A percentile compares a stretch with the other conserved stretches of the same genome.
Evolutionary conservation across 2,797 vertebrate genomes (phyloP).

Genomic region (Phoeniculus purpureus): DNA sequence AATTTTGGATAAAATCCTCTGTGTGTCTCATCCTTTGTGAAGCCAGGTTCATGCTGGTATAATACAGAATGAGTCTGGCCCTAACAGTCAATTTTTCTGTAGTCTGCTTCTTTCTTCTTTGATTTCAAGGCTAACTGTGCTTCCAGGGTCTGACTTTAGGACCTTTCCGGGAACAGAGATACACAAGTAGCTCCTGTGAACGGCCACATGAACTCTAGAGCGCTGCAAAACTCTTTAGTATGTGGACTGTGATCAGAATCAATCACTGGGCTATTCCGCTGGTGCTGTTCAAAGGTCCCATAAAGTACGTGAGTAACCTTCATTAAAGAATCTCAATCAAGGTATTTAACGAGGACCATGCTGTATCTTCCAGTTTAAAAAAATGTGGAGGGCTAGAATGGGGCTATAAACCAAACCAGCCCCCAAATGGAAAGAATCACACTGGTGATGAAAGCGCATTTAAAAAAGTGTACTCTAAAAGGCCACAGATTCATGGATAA

Average conservation of each 20-base stretch:
- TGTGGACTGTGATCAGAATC: slow-evolving; percentile 33
- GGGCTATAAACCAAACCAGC: neutral
- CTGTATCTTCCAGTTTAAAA: neutral
- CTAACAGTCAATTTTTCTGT: neutral
- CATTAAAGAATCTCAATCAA: slow-evolving; percentile 8
- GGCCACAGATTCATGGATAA: neutral
- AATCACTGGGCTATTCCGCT: slow-evolving; percentile 37
- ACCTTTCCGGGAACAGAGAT: neutral
- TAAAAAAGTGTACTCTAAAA: neutral
- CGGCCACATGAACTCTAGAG: neutral
- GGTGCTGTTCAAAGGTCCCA: neutral
- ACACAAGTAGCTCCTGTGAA: neutral
- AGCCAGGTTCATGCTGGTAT: neutral
- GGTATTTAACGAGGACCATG: neutral
- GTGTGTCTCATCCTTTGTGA: neutral
- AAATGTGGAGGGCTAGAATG: accelerated
- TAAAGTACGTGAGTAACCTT: neutral
- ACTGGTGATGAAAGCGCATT: neutral
- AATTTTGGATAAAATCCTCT: neutral
- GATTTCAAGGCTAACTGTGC: neutral
- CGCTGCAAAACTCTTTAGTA: slow-evolving; percentile 8
- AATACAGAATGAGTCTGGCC: neutral
- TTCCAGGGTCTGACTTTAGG: neutral
- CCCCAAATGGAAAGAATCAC: neutral
- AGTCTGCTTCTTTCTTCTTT: neutral